Evolutionary conservation across 37 sponge, comb jelly and placozoan genomes (phyloP).

Genomic region (Hexactinellida sp.): DNA sequence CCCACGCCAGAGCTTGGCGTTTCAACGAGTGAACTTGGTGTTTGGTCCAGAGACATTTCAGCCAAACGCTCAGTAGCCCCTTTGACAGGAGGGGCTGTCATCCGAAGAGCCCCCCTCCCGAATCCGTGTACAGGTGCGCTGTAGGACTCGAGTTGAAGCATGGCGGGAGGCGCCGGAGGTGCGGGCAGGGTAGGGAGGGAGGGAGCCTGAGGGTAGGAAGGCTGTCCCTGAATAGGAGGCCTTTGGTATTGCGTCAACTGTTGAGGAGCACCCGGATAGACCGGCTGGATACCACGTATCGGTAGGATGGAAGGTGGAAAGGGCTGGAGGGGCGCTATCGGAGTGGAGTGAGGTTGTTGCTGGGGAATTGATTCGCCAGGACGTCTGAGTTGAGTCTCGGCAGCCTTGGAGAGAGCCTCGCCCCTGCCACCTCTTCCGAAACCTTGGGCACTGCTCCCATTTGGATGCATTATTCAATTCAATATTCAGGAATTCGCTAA

Average conservation of each 20-base stretch:
- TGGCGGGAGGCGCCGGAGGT: background rate
- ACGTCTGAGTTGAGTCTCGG: background rate
- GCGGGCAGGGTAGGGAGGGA: background rate
- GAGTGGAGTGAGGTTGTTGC: background rate
- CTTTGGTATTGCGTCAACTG: background rate
- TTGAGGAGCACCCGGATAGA: background rate
- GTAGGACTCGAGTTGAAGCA: background rate
- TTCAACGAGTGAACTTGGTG: background rate
- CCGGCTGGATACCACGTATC: background rate
- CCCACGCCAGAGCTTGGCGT: background rate
- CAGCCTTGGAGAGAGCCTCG: constrained; percentile 42
- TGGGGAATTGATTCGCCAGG: background rate
- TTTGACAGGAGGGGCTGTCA: background rate
- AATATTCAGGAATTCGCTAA: too few relatives aligned
- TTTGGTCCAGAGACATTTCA: background rate
- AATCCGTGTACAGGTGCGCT: background rate
- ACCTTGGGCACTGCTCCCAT: background rate
- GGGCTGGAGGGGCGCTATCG: background rate
- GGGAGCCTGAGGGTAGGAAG: background rate
- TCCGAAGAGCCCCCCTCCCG: background rate
- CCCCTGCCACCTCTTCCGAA: constrained; percentile 58
- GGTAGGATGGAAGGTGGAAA: background rate
- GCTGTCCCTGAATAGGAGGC: background rate
- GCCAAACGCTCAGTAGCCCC: background rate
- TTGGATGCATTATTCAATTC: background rate